phyloP scores from a whole-genome alignment of 2,797 vertebrate species.

The Brachymystax lenok region DNA sequence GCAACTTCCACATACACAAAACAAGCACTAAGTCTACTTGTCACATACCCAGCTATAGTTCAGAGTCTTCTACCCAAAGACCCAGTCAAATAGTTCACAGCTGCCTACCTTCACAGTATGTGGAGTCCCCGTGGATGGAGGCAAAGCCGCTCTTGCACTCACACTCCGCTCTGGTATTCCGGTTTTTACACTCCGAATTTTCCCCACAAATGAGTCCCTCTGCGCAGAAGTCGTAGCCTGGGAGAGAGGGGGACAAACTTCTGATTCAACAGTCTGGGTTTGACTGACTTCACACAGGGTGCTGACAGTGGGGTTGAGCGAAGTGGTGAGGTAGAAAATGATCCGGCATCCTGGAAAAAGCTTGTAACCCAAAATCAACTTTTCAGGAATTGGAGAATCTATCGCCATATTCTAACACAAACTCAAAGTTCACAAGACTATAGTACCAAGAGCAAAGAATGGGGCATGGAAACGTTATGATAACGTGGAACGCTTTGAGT shows the following conservation, averaged over 20 bases:
- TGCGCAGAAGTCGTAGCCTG: slow-evolving; percentile 94
- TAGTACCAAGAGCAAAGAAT: neutral
- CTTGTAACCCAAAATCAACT: neutral
- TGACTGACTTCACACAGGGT: slow-evolving; percentile 3
- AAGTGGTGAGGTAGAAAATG: neutral
- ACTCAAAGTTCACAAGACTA: neutral
- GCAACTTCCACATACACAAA: neutral
- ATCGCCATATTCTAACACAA: no score
- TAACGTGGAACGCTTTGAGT: neutral
- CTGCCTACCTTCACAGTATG: slow-evolving; percentile 92
- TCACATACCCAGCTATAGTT: neutral
- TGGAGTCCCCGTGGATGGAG: slow-evolving; percentile 86
- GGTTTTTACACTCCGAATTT: slow-evolving; percentile 92
- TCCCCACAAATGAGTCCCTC: slow-evolving; percentile 91
- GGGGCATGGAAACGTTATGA: neutral
- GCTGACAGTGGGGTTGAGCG: neutral
- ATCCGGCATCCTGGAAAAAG: neutral
- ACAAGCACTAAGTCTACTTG: neutral
- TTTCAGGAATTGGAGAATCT: neutral
- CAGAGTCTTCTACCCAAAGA: neutral
- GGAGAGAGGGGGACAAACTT: slow-evolving; percentile 45
- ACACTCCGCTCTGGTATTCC: slow-evolving; percentile 90
- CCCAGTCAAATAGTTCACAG: neutral
- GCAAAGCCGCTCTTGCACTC: slow-evolving; percentile 89
- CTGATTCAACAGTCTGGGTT: neutral